These are phyloP conservation scores for Crossaster papposus DNA, from an alignment of 53 echinoderm and acorn worm species.

Conservation along the genomic window DNA sequence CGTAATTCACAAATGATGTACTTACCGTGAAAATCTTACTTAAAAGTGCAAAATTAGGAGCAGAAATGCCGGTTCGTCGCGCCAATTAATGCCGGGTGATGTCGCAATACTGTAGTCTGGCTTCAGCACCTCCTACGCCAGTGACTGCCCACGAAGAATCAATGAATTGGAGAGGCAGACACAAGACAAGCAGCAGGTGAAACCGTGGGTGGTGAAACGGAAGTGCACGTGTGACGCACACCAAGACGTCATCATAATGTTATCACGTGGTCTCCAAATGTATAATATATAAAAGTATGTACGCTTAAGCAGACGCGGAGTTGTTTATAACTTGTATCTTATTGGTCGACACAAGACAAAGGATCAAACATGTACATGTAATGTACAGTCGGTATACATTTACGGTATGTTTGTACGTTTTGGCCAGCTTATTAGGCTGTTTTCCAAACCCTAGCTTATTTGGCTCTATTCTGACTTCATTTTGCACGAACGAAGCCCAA, in stretches of 20 bases:
- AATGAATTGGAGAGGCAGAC: background rate
- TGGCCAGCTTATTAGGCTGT: no score
- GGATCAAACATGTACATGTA: no score
- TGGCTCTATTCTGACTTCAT: no score
- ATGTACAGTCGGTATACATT: no score
- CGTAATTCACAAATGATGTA: background rate
- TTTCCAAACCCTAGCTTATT: no score
- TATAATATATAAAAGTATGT: no score
- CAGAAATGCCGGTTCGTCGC: background rate
- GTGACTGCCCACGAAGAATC: background rate
- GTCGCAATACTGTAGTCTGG: conserved; percentile 1
- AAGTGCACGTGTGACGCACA: background rate
- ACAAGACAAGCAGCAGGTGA: background rate
- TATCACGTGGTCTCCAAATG: no score
- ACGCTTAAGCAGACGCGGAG: no score
- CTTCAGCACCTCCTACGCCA: background rate
- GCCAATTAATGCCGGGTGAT: conserved; percentile 10
- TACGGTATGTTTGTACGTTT: no score
- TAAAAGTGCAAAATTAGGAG: background rate
- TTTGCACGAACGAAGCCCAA: no score
- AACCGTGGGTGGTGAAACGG: background rate
- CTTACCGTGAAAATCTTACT: background rate
- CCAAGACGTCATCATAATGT: background rate
- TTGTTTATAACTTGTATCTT: no score
- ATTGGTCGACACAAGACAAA: no score